These are phyloP conservation scores for Passerina amoena DNA, from an alignment of 2,113 vertebrate species.

Conservation along the genomic window DNA sequence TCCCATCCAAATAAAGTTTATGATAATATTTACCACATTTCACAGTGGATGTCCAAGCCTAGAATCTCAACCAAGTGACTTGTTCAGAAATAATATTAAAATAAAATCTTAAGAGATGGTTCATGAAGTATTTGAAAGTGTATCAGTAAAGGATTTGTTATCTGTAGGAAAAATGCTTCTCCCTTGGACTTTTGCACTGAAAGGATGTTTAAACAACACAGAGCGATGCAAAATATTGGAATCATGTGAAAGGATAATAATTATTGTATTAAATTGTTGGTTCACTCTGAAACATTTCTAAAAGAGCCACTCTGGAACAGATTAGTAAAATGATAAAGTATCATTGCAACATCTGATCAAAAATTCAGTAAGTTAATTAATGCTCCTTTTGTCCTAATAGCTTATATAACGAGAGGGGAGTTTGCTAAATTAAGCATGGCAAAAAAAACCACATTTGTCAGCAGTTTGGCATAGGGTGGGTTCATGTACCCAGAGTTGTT, in stretches of 20 bases:
- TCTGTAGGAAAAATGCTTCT: not conserved
- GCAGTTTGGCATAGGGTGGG: conserved; percentile 5
- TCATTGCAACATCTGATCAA: conserved; percentile 63
- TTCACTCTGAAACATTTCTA: conserved; percentile 53
- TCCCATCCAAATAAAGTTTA: not conserved
- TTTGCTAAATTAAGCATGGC: conserved; percentile 54
- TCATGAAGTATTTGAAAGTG: not conserved
- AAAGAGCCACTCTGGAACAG: conserved; percentile 32
- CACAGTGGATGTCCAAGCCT: not conserved
- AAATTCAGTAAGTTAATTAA: conserved; percentile 70
- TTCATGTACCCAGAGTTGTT: not conserved
- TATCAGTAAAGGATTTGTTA: not conserved
- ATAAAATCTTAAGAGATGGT: not conserved
- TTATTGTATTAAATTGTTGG: conserved; percentile 59
- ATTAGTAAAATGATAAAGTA: conserved; percentile 70
- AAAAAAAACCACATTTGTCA: conserved; percentile 55
- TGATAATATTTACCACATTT: not conserved
- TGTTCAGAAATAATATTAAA: not conserved
- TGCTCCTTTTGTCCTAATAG: conserved; percentile 64
- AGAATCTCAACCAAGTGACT: not conserved
- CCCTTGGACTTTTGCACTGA: not conserved
- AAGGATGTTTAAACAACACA: conserved; percentile 45
- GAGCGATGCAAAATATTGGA: conserved; percentile 21
- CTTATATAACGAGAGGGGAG: conserved; percentile 54
- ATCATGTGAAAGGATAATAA: conserved; percentile 7